Evolutionary conservation across 2,113 vertebrate species (phyloP).

Genomic region (Aplodontia rufa): DNA sequence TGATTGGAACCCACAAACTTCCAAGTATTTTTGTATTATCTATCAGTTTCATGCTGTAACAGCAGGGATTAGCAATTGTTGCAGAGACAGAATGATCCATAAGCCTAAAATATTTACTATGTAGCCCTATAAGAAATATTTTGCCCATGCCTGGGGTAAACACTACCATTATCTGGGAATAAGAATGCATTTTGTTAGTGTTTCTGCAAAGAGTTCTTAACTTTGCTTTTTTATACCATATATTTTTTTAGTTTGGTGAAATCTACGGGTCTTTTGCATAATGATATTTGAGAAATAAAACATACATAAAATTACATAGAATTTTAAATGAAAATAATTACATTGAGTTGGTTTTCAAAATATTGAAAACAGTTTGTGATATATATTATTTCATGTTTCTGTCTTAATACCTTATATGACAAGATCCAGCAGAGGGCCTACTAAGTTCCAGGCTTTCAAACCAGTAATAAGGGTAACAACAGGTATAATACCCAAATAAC

Average conservation of each 20-base stretch:
- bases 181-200: background rate
- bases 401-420: background rate
- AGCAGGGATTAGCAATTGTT: background rate
- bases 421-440: background rate
- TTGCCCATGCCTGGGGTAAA: background rate
- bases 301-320: background rate
- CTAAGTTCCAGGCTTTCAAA: background rate
- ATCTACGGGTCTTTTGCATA: background rate
- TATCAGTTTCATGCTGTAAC: background rate
- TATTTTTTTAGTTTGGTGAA: background rate
- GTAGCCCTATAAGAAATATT: background rate
- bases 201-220: background rate
- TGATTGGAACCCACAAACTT: background rate
- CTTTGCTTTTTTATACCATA: background rate
- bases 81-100: background rate
- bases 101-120: background rate
- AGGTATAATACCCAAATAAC: background rate
- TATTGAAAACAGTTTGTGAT: background rate
- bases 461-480: background rate
- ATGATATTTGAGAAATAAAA: background rate
- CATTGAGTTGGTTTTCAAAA: background rate
- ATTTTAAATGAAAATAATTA: background rate
- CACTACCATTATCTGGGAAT: background rate
- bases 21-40: background rate
- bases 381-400: background rate